Evolutionary conservation across 2,113 vertebrate species (phyloP).

Genomic region (Poicephalus meyeri): DNA sequence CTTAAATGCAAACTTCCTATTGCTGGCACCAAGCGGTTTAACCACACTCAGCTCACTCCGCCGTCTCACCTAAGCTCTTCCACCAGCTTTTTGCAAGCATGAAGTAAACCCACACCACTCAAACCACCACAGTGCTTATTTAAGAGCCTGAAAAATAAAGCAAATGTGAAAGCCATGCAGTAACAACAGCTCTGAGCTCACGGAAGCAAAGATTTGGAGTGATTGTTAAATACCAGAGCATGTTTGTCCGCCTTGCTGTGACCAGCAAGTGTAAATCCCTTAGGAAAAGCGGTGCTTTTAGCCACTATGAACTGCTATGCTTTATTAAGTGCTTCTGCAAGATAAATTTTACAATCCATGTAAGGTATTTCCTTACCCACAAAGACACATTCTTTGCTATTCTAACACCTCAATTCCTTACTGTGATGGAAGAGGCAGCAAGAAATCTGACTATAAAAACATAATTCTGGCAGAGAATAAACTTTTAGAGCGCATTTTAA

Average conservation of each 20-base stretch:
- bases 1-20: background rate
- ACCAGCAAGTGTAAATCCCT: background rate
- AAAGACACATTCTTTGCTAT: background rate
- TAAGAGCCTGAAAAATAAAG: background rate
- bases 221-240: background rate
- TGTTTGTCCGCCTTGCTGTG: background rate
- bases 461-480: background rate
- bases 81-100: background rate
- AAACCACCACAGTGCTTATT: background rate
- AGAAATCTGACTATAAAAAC: background rate
- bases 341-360: background rate
- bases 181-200: background rate
- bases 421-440: background rate
- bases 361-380: background rate
- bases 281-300: rapidly evolving
- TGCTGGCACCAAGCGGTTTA: background rate
- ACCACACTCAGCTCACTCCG: background rate
- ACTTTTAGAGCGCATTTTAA: background rate
- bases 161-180: background rate
- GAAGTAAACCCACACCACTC: background rate
- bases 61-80: background rate
- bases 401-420: background rate
- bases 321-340: background rate
- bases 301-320: background rate
- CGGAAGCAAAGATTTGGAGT: background rate